Conservation (phyloP, 2,113 vertebrate genomes). For the Cheilinus undulatus region DNA sequence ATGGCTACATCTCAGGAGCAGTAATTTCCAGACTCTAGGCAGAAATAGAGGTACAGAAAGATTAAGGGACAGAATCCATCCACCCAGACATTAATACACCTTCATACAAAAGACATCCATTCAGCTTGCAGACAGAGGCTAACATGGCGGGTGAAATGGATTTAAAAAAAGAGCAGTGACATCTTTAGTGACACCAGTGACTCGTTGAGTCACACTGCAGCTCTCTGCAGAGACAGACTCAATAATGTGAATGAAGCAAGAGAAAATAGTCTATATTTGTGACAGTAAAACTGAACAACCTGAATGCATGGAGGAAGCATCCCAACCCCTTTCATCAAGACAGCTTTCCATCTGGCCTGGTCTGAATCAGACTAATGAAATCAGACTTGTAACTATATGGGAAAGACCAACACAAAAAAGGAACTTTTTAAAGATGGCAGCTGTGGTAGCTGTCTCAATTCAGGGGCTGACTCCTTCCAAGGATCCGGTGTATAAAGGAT, state of each 20-base stretch:
- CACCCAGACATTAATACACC: constrained; percentile 3
- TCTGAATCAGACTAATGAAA: no score
- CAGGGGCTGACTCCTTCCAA: no score
- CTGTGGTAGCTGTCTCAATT: no score
- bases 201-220: neutral
- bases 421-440: no score
- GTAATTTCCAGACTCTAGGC: neutral
- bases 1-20: neutral
- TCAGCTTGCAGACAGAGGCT: neutral
- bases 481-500: no score
- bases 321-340: no score
- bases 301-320: neutral
- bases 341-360: no score
- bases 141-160: neutral
- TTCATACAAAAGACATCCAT: constrained; percentile 7
- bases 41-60: constrained; percentile 1
- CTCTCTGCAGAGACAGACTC: neutral
- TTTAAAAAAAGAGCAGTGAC: constrained; percentile 4
- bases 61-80: neutral
- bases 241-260: neutral
- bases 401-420: no score
- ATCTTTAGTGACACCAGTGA: constrained; percentile 6
- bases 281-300: neutral
- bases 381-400: no score
- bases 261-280: neutral